Evolutionary conservation across 2,113 vertebrate species (phyloP).

Genomic region (Tamias sibiricus): DNA sequence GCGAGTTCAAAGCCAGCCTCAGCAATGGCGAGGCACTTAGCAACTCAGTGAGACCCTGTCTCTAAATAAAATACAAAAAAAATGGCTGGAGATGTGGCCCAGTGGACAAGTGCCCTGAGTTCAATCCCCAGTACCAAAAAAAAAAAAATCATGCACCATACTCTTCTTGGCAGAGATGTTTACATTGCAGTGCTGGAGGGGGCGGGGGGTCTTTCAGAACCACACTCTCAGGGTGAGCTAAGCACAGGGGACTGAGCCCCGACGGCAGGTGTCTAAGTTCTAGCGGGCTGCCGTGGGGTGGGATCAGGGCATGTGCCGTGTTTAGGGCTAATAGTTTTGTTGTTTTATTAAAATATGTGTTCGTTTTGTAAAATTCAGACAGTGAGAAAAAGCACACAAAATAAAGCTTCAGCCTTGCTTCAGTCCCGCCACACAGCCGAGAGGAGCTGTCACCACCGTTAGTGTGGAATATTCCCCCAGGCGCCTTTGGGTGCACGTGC

Average conservation of each 20-base stretch:
- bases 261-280: not conserved
- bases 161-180: no score
- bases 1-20: no score
- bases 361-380: constrained; percentile 4
- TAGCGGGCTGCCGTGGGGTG: not conserved
- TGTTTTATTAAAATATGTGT: not conserved
- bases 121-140: no score
- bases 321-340: no score
- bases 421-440: not conserved
- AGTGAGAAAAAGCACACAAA: not conserved
- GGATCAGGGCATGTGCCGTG: not conserved
- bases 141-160: no score
- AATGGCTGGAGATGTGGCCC: no score
- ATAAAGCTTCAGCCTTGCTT: not conserved
- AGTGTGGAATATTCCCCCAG: not conserved
- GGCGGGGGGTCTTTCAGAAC: no score
- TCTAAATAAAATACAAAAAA: no score
- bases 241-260: not conserved
- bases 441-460: not conserved
- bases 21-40: no score
- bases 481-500: not conserved
- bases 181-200: no score
- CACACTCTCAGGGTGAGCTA: not conserved
- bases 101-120: no score
- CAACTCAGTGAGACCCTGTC: no score